Conservation (phyloP, 2,888 invertebrate species). For the Acanthosepion pharaonis region DNA sequence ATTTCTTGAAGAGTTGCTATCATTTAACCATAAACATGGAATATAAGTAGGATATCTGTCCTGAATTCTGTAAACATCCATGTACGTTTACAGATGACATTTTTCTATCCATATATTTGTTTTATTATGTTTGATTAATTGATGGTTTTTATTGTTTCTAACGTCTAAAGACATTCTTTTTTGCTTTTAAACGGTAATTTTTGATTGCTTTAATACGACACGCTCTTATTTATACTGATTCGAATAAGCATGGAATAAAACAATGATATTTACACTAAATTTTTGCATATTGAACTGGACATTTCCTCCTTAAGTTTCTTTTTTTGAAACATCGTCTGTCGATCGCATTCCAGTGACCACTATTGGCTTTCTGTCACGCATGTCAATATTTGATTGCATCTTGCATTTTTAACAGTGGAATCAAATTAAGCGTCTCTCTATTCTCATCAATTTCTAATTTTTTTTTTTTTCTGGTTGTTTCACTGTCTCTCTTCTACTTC, state of each 20-base stretch:
- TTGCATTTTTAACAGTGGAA: background rate
- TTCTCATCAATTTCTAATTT: background rate
- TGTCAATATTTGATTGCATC: background rate
- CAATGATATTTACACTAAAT: too few species aligned
- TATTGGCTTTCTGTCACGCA: background rate
- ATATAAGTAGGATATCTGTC: background rate
- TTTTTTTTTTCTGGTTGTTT: too few species aligned
- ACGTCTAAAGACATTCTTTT: background rate
- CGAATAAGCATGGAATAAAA: too few species aligned
- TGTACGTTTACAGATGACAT: background rate
- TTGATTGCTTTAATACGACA: background rate
- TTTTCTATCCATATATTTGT: background rate
- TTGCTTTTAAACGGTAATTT: background rate
- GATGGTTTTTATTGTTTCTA: too few species aligned
- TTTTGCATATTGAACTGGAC: too few species aligned
- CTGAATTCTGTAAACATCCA: background rate
- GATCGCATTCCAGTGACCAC: background rate
- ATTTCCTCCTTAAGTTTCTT: background rate
- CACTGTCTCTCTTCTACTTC: too few species aligned
- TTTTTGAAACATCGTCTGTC: too few species aligned
- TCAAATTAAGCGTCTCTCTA: background rate
- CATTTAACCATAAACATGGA: background rate
- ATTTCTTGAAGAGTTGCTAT: background rate
- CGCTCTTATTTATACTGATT: background rate
- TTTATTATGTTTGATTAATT: too few species aligned